Evolutionary conservation across 1,140 invertebrate genomes (phyloP).

Genomic region (Cotesia typhae): DNA sequence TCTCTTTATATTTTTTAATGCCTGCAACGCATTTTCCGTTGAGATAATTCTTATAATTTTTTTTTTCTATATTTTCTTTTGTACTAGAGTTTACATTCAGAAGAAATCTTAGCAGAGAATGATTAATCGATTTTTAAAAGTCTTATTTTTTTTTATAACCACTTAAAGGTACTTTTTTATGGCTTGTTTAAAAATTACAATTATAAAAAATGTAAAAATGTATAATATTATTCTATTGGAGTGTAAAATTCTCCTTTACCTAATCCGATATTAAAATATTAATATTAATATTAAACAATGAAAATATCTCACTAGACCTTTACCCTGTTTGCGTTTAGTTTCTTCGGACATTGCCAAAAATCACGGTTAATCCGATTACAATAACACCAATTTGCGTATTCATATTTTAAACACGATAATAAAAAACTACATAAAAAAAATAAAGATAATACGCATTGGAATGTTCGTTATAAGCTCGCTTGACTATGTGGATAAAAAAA

Average conservation of each 20-base stretch:
- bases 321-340: conserved; percentile 15
- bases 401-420: neutral
- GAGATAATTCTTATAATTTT: conserved; percentile 1
- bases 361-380: conserved; percentile 6
- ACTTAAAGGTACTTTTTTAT: no score
- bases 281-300: neutral
- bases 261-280: neutral
- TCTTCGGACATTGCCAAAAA: neutral
- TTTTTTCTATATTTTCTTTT: no score
- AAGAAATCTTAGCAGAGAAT: no score
- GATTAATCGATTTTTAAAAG: no score
- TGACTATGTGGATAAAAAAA: conserved; percentile 25
- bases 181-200: no score
- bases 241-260: conserved; percentile 26
- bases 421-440: neutral
- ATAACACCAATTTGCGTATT: neutral
- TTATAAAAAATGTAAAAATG: neutral
- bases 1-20: neutral
- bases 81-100: no score
- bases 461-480: conserved; percentile 22
- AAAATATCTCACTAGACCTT: neutral
- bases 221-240: conserved; percentile 10
- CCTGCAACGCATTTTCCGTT: conserved; percentile 2
- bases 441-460: conserved; percentile 5
- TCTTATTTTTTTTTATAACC: no score